These are phyloP conservation scores for Muscicapa adusta DNA, from an alignment of 2,113 vertebrate species.

Conservation along the genomic window DNA sequence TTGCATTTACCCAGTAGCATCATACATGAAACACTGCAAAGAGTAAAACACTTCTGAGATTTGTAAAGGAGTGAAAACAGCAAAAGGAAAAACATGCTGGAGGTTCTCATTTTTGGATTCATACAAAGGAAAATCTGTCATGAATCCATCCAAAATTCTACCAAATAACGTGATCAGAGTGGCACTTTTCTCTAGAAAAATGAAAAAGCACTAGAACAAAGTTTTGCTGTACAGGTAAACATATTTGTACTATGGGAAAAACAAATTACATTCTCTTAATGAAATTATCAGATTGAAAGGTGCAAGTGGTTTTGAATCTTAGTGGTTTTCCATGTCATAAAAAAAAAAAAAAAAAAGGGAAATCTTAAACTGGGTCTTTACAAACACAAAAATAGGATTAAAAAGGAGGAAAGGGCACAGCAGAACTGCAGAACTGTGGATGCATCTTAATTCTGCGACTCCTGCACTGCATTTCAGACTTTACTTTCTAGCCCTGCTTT, in stretches of 20 bases:
- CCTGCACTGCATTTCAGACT: background rate
- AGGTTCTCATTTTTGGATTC: background rate
- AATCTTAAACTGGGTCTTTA: background rate
- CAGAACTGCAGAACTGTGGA: background rate
- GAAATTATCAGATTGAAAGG: background rate
- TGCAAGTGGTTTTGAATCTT: background rate
- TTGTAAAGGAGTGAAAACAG: background rate
- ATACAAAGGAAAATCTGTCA: background rate
- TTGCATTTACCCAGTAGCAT: background rate
- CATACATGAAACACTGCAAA: background rate
- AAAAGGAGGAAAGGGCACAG: background rate
- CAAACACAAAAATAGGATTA: background rate
- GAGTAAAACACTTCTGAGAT: background rate
- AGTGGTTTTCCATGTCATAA: background rate
- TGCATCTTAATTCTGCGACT: background rate
- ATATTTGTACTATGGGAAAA: background rate
- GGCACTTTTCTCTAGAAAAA: background rate
- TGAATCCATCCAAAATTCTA: background rate
- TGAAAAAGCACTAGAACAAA: background rate
- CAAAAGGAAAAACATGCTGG: background rate
- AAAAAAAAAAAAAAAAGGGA: accelerated
- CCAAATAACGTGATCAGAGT: background rate
- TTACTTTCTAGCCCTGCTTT: background rate
- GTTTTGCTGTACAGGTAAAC: background rate
- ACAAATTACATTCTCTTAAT: background rate